Percentiles rank a stretch among this genome's conserved stretches.
phyloP scores from a whole-genome alignment of 2,888 invertebrate genomes.

The Caenorhabditis sp. region DNA sequence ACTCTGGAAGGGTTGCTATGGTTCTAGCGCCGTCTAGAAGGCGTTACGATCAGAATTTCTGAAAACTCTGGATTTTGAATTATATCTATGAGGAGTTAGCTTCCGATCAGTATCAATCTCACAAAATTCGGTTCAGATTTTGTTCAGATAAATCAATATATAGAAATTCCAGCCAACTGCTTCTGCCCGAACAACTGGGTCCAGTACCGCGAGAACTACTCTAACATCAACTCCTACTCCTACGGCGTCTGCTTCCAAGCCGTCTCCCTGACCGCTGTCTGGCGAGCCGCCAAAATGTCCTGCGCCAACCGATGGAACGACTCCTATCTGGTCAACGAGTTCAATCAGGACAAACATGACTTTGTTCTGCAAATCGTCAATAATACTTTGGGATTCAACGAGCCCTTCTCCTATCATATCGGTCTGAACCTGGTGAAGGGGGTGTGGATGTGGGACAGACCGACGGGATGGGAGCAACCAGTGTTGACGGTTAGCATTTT shows the following conservation, averaged over 20 bases:
- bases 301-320: constrained; percentile 35
- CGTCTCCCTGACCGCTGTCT: constrained; percentile 6
- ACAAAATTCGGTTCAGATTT: too few relatives aligned
- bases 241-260: constrained; percentile 51
- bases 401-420: constrained; percentile 45
- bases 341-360: constrained; percentile 38
- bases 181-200: constrained; percentile 58
- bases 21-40: too few relatives aligned
- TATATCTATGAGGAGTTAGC: too few relatives aligned
- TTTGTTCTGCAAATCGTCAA: constrained; percentile 31
- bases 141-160: too few relatives aligned
- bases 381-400: neutral
- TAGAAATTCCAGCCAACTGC: constrained; percentile 57
- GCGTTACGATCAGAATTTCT: too few relatives aligned
- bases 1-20: too few relatives aligned
- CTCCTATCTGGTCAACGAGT: constrained; percentile 46
- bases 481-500: neutral
- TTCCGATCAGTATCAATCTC: too few relatives aligned
- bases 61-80: too few relatives aligned
- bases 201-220: constrained; percentile 37
- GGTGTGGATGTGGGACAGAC: constrained; percentile 13
- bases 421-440: constrained; percentile 16
- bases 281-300: constrained; percentile 47
- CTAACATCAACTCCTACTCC: constrained; percentile 7
- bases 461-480: neutral